Evolutionary conservation across 2,797 vertebrate genomes (phyloP).

Genomic region (Syndactyla subalaris): DNA sequence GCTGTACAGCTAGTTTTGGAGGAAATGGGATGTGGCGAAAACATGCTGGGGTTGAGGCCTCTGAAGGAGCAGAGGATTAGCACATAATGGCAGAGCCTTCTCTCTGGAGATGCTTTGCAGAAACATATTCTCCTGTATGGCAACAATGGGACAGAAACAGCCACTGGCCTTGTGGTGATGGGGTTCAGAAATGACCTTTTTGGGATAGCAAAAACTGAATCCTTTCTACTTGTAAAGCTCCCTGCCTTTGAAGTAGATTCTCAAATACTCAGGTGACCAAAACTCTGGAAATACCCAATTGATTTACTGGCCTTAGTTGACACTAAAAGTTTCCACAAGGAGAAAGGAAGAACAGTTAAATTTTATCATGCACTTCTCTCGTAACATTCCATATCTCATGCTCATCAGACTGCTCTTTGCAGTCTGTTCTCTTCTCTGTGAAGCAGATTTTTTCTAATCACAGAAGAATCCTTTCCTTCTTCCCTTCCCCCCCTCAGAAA

Average conservation of each 20-base stretch:
- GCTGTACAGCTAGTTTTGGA: background rate
- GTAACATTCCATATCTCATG: background rate
- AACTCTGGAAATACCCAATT: background rate
- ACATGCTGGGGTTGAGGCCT: rapidly evolving
- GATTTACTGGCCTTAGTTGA: background rate
- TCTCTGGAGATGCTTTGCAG: background rate
- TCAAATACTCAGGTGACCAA: background rate
- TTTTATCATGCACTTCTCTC: background rate
- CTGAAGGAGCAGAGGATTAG: background rate
- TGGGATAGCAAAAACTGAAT: background rate
- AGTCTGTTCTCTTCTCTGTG: background rate
- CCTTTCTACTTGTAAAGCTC: background rate
- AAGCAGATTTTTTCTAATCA: background rate
- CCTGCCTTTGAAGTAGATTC: background rate
- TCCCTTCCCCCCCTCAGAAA: background rate
- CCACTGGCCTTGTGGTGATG: background rate
- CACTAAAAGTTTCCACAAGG: background rate
- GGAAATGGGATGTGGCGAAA: background rate
- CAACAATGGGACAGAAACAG: background rate
- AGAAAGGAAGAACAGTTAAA: background rate
- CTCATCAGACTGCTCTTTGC: background rate
- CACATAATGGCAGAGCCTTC: background rate
- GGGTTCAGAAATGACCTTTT: background rate
- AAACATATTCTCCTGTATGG: background rate
- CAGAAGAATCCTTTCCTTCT: background rate